A percentile compares a stretch with the other conserved stretches of the same genome.
Conservation (phyloP, 2,113 vertebrate genomes). For the Motacilla tschutschensis region DNA sequence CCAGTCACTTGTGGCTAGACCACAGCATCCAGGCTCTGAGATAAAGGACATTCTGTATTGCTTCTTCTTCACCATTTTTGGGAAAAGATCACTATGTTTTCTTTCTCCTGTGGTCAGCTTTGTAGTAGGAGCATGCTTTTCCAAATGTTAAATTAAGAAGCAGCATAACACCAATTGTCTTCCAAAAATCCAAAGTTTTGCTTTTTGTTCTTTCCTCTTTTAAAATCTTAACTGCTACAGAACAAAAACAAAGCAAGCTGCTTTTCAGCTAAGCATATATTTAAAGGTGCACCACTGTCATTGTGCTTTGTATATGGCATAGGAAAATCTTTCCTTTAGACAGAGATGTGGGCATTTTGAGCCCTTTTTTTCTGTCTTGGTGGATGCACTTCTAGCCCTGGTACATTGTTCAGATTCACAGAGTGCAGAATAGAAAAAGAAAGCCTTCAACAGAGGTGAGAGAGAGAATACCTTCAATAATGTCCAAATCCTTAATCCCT, state of each 20-base stretch:
- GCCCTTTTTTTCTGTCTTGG: neutral
- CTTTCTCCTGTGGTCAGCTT: neutral
- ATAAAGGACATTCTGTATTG: slow-evolving; percentile 23
- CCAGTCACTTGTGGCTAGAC: slow-evolving; percentile 1
- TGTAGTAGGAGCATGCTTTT: neutral
- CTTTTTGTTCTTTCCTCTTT: neutral
- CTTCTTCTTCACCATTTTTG: slow-evolving; percentile 26
- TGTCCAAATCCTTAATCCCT: neutral
- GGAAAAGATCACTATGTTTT: slow-evolving; percentile 3
- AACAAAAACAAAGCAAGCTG: neutral
- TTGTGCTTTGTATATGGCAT: fast-evolving
- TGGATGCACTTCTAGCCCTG: neutral
- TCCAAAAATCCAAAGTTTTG: neutral
- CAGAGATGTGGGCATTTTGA: neutral
- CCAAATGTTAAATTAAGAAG: neutral
- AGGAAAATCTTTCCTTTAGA: neutral
- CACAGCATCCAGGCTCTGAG: neutral
- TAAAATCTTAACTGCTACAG: neutral
- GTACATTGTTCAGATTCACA: neutral
- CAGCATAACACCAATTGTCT: neutral
- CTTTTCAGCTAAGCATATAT: neutral
- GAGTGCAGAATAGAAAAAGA: neutral
- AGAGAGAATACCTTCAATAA: neutral
- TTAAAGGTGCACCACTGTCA: neutral
- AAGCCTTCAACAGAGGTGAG: neutral